Evolutionary conservation across 2,888 invertebrate species (phyloP).

Genomic region (Isoperla grammatica): DNA sequence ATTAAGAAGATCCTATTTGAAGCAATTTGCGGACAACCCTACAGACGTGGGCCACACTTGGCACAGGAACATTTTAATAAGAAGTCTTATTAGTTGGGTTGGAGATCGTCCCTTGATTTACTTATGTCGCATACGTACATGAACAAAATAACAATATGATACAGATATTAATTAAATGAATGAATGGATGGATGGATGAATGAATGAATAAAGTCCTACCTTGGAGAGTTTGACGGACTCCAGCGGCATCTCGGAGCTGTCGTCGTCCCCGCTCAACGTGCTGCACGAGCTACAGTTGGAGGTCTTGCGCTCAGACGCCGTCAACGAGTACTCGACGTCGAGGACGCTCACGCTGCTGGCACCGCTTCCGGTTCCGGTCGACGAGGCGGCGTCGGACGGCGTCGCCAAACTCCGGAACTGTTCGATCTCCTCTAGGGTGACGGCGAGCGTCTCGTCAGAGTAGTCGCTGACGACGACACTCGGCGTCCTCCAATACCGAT

Average conservation of each 20-base stretch:
- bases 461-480: slow-evolving; percentile 86
- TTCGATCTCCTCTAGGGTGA: slow-evolving; percentile 55
- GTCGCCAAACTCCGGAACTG: slow-evolving; percentile 41
- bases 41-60: too few relatives aligned
- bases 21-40: too few relatives aligned
- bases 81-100: too few relatives aligned
- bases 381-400: slow-evolving; percentile 27
- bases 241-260: background rate
- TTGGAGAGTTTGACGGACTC: slow-evolving; percentile 1
- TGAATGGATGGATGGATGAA: too few relatives aligned
- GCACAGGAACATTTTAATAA: too few relatives aligned
- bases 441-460: slow-evolving; percentile 60
- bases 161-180: too few relatives aligned
- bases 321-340: slow-evolving; percentile 3
- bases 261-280: slow-evolving; percentile 15
- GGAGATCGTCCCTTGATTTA: too few relatives aligned
- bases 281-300: slow-evolving; percentile 2
- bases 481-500: slow-evolving; percentile 65
- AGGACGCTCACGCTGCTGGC: slow-evolving; percentile 20
- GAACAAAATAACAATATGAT: too few relatives aligned
- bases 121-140: too few relatives aligned
- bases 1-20: too few relatives aligned
- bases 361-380: slow-evolving; percentile 23
- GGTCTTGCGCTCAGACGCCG: background rate
- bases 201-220: too few relatives aligned